Evolutionary conservation across 2,888 invertebrate genomes (phyloP).

Genomic region (Acleris holmiana): DNA sequence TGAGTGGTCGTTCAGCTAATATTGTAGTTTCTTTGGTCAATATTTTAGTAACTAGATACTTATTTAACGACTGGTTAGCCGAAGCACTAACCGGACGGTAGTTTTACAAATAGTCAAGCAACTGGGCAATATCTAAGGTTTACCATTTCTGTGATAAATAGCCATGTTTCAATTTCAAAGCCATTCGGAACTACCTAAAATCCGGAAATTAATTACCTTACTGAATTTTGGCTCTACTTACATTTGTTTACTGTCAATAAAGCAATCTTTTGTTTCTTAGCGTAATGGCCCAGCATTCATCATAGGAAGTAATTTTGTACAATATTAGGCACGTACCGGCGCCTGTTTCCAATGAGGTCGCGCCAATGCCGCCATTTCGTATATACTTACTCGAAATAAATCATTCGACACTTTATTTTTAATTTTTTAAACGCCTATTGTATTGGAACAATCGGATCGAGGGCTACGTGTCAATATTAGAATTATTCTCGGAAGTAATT

Average conservation of each 20-base stretch:
- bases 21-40: conserved; percentile 4
- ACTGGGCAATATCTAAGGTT: conserved; percentile 17
- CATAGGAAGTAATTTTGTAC: conserved; percentile 76
- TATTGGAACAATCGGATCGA: conserved; percentile 56
- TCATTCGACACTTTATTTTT: conserved; percentile 51
- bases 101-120: conserved; percentile 39
- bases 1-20: conserved; percentile 8
- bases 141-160: conserved; percentile 1
- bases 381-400: conserved; percentile 49
- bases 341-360: conserved; percentile 65
- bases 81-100: conserved; percentile 36
- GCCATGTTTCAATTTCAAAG: conserved; percentile 17
- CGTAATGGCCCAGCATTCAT: conserved; percentile 55
- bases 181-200: conserved; percentile 2
- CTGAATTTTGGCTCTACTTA: conserved; percentile 40
- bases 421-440: conserved; percentile 57
- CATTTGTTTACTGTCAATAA: conserved; percentile 40
- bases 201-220: conserved; percentile 13
- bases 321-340: conserved; percentile 74
- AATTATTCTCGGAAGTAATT: conserved; percentile 69
- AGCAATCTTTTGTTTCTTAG: conserved; percentile 58
- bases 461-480: conserved; percentile 64
- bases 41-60: conserved; percentile 5
- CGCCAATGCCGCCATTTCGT: conserved; percentile 64
- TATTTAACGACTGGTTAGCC: conserved; percentile 9